Evolutionary conservation across 30 jellyfish, hydroid and myxozoan genomes (phyloP).

Genomic region (Aurelia sp.): DNA sequence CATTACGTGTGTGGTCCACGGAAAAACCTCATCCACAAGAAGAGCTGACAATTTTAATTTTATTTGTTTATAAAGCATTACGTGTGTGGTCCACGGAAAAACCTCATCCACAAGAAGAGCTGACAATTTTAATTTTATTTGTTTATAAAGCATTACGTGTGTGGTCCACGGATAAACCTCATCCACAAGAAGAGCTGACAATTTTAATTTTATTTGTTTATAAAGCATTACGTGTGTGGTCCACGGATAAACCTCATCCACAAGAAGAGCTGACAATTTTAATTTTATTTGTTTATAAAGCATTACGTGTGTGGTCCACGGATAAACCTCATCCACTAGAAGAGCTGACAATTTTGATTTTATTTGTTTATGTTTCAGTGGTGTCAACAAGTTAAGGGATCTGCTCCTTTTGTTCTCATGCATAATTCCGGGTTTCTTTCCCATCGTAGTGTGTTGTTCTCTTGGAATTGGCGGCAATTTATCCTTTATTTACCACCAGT

Average conservation of each 20-base stretch:
- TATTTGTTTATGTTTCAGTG: too few relatives aligned
- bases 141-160: too few relatives aligned
- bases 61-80: too few relatives aligned
- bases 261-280: constrained; percentile 89
- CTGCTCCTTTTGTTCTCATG: too few relatives aligned
- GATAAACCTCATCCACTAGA: constrained; percentile 99
- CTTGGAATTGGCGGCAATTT: too few relatives aligned
- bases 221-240: constrained; percentile 99
- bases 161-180: constrained; percentile 99
- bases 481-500: too few relatives aligned
- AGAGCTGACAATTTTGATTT: constrained; percentile 63
- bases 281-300: constrained; percentile 12
- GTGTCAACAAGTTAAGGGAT: too few relatives aligned
- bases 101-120: constrained; percentile 99
- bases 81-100: constrained; percentile 99
- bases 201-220: not conserved
- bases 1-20: constrained; percentile 99
- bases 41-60: constrained; percentile 64
- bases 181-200: constrained; percentile 98
- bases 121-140: not conserved
- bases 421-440: too few relatives aligned
- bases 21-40: constrained; percentile 99
- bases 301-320: constrained; percentile 98
- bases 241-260: constrained; percentile 99
- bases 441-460: too few relatives aligned